Evolutionary conservation across 2,888 invertebrate genomes (phyloP).

Genomic region (Pheosia gnoma): DNA sequence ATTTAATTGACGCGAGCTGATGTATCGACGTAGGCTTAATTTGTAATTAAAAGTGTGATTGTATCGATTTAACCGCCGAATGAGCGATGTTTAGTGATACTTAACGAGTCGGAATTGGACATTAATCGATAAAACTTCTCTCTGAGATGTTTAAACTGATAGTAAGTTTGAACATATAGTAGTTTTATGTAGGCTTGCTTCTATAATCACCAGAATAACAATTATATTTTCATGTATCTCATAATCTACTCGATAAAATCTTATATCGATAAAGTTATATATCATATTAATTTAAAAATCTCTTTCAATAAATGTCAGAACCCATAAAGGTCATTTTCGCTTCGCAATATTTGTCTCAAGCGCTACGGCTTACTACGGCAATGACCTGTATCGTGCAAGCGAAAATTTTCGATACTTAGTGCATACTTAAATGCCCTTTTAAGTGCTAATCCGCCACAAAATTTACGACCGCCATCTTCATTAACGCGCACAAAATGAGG

Average conservation of each 20-base stretch:
- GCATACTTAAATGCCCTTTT: not conserved
- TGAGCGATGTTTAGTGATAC: not conserved
- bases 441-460: not conserved
- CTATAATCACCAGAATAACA: too few relatives aligned
- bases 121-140: not conserved
- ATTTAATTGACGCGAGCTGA: slow-evolving; percentile 34
- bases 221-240: too few relatives aligned
- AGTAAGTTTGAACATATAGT: too few relatives aligned
- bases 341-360: too few relatives aligned
- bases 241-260: too few relatives aligned
- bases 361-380: too few relatives aligned
- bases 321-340: too few relatives aligned
- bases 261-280: too few relatives aligned
- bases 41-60: slow-evolving; percentile 4
- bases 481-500: slow-evolving; percentile 14
- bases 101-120: not conserved
- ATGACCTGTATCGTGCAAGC: too few relatives aligned
- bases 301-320: too few relatives aligned
- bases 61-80: not conserved
- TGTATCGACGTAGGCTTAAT: slow-evolving; percentile 22
- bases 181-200: too few relatives aligned
- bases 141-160: not conserved
- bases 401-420: not conserved
- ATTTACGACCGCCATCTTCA: slow-evolving; percentile 3
- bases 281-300: too few relatives aligned